phyloP scores from a whole-genome alignment of 2,888 invertebrate genomes.

The Bhutanitis thaidina region DNA sequence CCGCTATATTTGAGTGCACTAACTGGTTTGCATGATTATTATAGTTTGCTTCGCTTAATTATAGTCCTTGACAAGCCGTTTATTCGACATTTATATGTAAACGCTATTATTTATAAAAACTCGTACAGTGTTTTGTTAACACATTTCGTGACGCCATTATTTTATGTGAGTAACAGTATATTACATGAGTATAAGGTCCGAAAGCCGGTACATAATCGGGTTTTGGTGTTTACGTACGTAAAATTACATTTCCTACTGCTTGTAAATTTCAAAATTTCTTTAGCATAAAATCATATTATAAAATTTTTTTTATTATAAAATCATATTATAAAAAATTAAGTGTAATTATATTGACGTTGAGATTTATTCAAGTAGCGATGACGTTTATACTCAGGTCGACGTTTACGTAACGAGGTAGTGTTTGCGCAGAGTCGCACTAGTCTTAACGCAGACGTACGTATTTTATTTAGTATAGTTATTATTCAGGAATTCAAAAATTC shows the following conservation, averaged over 20 bases:
- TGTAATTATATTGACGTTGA: too few species aligned
- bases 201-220: background rate
- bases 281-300: too few species aligned
- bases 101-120: background rate
- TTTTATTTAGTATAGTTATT: background rate
- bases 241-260: background rate
- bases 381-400: background rate
- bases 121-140: background rate
- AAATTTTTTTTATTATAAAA: too few species aligned
- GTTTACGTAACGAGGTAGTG: slow-evolving; percentile 7
- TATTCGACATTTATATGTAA: background rate
- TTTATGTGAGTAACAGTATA: slow-evolving; percentile 9
- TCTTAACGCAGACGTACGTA: background rate
- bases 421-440: background rate
- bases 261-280: background rate
- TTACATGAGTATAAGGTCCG: slow-evolving; percentile 2
- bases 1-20: slow-evolving; percentile 20
- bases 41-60: slow-evolving; percentile 13
- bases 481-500: background rate
- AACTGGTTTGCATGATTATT: slow-evolving; percentile 33
- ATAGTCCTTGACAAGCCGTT: background rate
- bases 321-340: too few species aligned
- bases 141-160: background rate
- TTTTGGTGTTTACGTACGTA: background rate
- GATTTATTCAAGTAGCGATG: background rate